phyloP scores from a whole-genome alignment of 2,888 invertebrate genomes.

The Nectonema munidae region DNA sequence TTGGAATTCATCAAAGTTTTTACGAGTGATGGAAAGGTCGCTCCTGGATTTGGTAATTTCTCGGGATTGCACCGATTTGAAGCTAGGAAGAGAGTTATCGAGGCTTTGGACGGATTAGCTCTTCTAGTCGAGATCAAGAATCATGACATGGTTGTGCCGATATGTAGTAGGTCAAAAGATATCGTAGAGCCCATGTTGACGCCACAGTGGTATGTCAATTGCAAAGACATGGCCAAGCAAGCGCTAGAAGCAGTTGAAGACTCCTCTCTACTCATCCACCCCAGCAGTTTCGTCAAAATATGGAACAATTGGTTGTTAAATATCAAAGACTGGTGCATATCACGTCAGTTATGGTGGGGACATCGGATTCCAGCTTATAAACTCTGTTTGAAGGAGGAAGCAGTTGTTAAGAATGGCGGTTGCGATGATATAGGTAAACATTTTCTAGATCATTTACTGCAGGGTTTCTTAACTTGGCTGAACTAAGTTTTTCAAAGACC shows the following conservation, averaged over 20 bases:
- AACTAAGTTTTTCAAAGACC: too few relatives aligned
- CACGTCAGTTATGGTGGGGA: slow-evolving; percentile 93
- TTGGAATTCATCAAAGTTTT: slow-evolving; percentile 56
- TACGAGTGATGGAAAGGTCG: slow-evolving; percentile 53
- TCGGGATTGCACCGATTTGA: slow-evolving; percentile 59
- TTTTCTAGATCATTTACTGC: too few relatives aligned
- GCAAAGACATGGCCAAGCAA: slow-evolving; percentile 46
- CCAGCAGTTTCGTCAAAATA: slow-evolving; percentile 53
- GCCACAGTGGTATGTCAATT: slow-evolving; percentile 76
- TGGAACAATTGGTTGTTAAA: slow-evolving; percentile 90
- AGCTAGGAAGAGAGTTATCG: slow-evolving; percentile 45
- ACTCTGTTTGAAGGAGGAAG: slow-evolving; percentile 36
- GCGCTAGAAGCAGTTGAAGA: slow-evolving; percentile 35
- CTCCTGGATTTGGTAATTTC: slow-evolving; percentile 42
- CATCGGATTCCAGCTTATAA: slow-evolving; percentile 79
- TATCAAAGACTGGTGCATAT: slow-evolving; percentile 93
- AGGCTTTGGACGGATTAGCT: slow-evolving; percentile 36
- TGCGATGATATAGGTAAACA: too few relatives aligned
- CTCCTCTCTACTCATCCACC: slow-evolving; percentile 53
- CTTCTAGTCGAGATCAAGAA: slow-evolving; percentile 46
- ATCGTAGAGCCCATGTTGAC: slow-evolving; percentile 76
- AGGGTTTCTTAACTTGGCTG: too few relatives aligned
- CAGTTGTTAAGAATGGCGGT: slow-evolving; percentile 37
- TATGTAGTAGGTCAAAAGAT: slow-evolving; percentile 68
- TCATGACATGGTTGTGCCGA: slow-evolving; percentile 77